Evolutionary conservation across 2,888 invertebrate genomes (phyloP), one percentile per base, ranked within the genome.

Genomic region (Melitaea athalia): DNA sequence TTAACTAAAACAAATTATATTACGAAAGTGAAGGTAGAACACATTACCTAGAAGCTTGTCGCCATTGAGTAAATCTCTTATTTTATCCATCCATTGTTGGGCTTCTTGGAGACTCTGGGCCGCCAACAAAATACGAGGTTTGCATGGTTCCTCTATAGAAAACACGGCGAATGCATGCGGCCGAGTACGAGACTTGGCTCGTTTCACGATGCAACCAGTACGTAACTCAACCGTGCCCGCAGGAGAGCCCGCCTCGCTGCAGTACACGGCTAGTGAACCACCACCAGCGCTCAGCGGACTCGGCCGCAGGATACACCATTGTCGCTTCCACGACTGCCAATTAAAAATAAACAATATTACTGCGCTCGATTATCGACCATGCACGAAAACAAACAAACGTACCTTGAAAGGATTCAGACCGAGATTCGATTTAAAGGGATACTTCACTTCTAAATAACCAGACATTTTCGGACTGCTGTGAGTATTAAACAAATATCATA

Each of bases 101-200:
- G 94, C 93, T 70, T 96, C 95, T 24, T 94, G 94, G 73, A 95
- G 94, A 0, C 94, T 94, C 65, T 85, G 91, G 0, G 95, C 95
- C 0, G 95, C 94, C 68, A 96, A 89, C 72, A 95, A 94, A 15
- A 96, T 84, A 14, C 95, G 86, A 0, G 95, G 95, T 77, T 95
- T 95, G 64, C 93, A 89, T 50, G 93, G 94, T 63, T 93, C 91
- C 14, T 91, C 92, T 0, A 89, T 79, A 8, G 94, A 90, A 78
- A 95, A 95, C 70, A 96, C 93, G 4, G 95, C 95, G 79, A 96
- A 96, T 12, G 95, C 95, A 79, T 94, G 94, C 45, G 94, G 94
- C 75, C 95, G 94, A 4, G 95, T 94, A 76, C 94, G 94, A 15
- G 95, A 95, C 78, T 95, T 94, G 5, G 95, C 94, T 67, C 95